Evolutionary conservation across 2,888 invertebrate species (phyloP).

Genomic region (Camptogramma bilineatum): DNA sequence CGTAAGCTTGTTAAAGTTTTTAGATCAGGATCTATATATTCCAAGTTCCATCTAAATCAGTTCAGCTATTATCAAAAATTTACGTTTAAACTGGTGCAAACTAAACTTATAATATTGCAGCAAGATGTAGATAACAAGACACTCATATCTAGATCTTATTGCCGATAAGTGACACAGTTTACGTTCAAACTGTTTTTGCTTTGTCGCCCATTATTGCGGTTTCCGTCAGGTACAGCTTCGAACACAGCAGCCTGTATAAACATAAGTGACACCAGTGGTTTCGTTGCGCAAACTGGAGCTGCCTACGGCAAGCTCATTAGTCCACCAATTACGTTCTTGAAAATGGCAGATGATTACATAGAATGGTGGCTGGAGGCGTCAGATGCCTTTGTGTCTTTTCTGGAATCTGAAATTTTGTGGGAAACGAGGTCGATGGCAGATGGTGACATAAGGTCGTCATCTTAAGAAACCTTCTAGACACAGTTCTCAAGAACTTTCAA

Average conservation of each 20-base stretch:
- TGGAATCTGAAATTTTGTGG: constrained; percentile 57
- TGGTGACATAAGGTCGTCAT: constrained; percentile 4
- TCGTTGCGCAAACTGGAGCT: constrained; percentile 78
- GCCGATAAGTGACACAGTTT: not conserved
- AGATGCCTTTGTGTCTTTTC: constrained; percentile 74
- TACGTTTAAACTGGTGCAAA: too few species aligned
- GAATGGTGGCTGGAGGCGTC: constrained; percentile 68
- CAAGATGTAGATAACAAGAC: not conserved
- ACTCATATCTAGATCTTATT: not conserved
- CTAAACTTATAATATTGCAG: not conserved
- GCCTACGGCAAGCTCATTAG: constrained; percentile 81
- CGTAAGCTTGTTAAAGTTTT: too few species aligned
- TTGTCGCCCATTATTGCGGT: constrained; percentile 4
- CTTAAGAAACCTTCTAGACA: not conserved
- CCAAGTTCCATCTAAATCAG: too few species aligned
- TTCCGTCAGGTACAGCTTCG: constrained; percentile 20
- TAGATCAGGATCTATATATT: too few species aligned
- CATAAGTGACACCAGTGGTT: constrained; percentile 71
- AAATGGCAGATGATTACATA: constrained; percentile 81
- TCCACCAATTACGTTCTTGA: constrained; percentile 76
- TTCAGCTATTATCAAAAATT: too few species aligned
- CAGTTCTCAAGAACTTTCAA: not conserved
- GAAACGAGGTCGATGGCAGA: constrained; percentile 26
- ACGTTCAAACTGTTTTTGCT: not conserved
- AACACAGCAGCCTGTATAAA: constrained; percentile 34